Percentiles rank a stretch among this genome's conserved stretches.
phyloP scores from a whole-genome alignment of 1,140 invertebrate genomes.

The Solenopsis invicta region DNA sequence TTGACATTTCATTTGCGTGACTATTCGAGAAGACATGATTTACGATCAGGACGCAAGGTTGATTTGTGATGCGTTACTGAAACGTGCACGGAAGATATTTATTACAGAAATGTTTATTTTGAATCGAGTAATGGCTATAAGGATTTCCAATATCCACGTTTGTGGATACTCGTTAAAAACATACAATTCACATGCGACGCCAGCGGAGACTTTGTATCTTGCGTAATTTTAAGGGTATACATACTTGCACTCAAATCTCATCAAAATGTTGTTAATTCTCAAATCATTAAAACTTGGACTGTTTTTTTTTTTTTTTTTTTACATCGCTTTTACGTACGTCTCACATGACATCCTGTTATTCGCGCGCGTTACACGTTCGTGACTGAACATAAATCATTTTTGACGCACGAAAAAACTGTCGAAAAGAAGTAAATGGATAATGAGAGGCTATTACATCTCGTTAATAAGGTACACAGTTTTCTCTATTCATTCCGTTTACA shows the following conservation, averaged over 20 bases:
- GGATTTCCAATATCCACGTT: not conserved
- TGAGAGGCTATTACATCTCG: not conserved
- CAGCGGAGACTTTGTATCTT: not conserved
- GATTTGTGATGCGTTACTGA: constrained; percentile 29
- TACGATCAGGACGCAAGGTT: not conserved
- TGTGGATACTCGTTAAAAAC: too few species aligned
- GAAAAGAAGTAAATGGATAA: not conserved
- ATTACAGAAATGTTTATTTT: not conserved
- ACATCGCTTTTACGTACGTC: too few species aligned
- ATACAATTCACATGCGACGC: not conserved
- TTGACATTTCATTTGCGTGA: constrained; percentile 57
- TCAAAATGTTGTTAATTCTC: not conserved
- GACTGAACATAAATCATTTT: not conserved
- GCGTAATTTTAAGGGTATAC: not conserved
- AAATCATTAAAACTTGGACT: not conserved
- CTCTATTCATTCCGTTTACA: not conserved
- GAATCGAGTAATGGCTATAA: too few species aligned
- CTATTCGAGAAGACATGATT: constrained; percentile 47
- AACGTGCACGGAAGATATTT: not conserved
- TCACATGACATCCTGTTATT: not conserved
- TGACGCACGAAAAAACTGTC: not conserved
- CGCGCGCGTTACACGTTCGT: not conserved
- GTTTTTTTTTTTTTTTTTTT: not conserved
- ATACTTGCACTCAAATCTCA: not conserved
- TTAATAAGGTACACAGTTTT: not conserved